Conservation (phyloP, 2,113 vertebrate species). For the Gulo gulo region DNA sequence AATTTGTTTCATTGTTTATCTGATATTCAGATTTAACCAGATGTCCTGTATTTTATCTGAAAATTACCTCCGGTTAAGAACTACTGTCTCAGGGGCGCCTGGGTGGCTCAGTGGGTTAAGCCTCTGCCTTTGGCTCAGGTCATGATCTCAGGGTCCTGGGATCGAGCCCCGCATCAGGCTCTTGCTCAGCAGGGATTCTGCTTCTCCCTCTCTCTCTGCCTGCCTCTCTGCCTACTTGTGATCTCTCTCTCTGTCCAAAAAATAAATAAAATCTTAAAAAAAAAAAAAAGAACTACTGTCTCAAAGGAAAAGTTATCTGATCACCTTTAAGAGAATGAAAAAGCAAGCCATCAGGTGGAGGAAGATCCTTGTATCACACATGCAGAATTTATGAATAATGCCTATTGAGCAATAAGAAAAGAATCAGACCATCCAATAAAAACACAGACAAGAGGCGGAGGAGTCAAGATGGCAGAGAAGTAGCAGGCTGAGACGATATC, state of each 20-base stretch:
- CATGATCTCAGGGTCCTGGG: too few relatives aligned
- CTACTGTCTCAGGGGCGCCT: background rate
- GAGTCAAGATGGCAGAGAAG: too few relatives aligned
- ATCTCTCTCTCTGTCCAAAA: too few relatives aligned
- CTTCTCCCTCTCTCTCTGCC: too few relatives aligned
- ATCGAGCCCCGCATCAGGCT: too few relatives aligned
- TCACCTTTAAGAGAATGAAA: background rate
- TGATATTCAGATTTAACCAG: background rate
- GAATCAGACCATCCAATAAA: background rate
- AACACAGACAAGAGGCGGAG: background rate
- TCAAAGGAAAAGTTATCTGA: slow-evolving; percentile 9
- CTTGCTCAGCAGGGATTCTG: too few relatives aligned
- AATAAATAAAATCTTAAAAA: too few relatives aligned
- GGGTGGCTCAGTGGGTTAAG: too few relatives aligned
- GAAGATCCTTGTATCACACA: background rate
- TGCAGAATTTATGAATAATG: background rate
- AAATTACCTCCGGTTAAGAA: background rate
- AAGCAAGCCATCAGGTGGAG: background rate
- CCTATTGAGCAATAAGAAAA: background rate
- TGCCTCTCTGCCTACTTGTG: too few relatives aligned
- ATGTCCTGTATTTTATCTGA: background rate
- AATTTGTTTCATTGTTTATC: background rate
- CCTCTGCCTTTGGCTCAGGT: too few relatives aligned
- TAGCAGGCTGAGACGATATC: too few relatives aligned
- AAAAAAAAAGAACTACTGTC: background rate